Evolutionary conservation across 2,888 invertebrate species (phyloP).

Genomic region (Campoletis raptor): DNA sequence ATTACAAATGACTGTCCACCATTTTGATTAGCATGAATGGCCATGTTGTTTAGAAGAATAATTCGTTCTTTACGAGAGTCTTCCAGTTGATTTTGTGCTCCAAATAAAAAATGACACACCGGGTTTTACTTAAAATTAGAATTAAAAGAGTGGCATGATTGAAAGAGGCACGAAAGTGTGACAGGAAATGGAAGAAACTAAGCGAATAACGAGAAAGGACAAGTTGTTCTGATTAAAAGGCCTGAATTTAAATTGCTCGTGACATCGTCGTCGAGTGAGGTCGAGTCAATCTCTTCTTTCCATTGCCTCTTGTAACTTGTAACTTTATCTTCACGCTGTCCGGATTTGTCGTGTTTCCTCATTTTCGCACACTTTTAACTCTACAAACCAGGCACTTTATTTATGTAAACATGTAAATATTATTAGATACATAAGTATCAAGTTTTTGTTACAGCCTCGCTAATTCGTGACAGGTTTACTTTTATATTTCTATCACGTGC

Average conservation of each 20-base stretch:
- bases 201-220: conserved; percentile 6
- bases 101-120: too few relatives aligned
- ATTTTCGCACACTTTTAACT: neutral
- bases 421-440: conserved; percentile 29
- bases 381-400: neutral
- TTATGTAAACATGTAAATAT: conserved; percentile 26
- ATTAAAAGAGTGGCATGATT: neutral
- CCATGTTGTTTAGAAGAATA: neutral
- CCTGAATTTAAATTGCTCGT: neutral
- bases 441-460: conserved; percentile 36
- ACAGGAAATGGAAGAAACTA: neutral
- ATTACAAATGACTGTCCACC: neutral
- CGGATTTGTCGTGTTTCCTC: neutral
- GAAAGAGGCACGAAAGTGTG: neutral
- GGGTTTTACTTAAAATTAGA: too few relatives aligned
- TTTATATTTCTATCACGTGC: conserved; percentile 54
- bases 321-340: conserved; percentile 21
- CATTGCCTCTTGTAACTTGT: conserved; percentile 6
- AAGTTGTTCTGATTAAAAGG: conserved; percentile 23
- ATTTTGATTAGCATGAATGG: neutral
- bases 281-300: neutral
- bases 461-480: conserved; percentile 61
- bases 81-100: too few relatives aligned
- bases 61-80: too few relatives aligned
- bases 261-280: neutral